Conservation (phyloP, 2,797 vertebrate genomes). For the Gastrophryne carolinensis region DNA sequence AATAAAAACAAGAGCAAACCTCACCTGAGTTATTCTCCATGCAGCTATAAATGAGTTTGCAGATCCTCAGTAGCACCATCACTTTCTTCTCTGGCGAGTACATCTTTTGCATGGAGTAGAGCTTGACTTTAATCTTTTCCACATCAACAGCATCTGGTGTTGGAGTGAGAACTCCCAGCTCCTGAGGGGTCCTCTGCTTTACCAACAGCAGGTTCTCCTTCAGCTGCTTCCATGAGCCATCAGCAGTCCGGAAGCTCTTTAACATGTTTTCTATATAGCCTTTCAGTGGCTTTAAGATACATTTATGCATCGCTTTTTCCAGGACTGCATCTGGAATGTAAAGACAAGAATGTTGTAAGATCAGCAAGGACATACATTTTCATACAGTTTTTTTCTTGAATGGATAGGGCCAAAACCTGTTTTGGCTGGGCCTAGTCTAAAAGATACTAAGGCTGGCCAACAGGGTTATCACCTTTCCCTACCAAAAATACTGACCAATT, state of each 20-base stretch:
- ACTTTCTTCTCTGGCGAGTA: slow-evolving; percentile 98
- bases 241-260: slow-evolving; percentile 83
- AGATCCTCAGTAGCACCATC: slow-evolving; percentile 86
- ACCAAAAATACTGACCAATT: no score
- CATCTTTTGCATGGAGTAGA: slow-evolving; percentile 91
- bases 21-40: slow-evolving; percentile 98
- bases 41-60: slow-evolving; percentile 95
- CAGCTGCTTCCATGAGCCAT: slow-evolving; percentile 86
- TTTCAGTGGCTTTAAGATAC: slow-evolving; percentile 92
- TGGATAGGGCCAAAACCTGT: no score
- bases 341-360: slow-evolving; percentile 50
- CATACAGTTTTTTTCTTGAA: no score
- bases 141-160: slow-evolving; percentile 85
- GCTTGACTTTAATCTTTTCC: slow-evolving; percentile 93
- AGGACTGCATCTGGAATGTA: slow-evolving; percentile 82
- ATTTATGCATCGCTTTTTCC: slow-evolving; percentile 98
- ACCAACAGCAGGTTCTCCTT: slow-evolving; percentile 90
- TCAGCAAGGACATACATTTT: no score
- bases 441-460: no score
- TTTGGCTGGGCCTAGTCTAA: no score
- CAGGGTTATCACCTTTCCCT: no score
- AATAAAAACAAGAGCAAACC: no score
- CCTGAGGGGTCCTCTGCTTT: slow-evolving; percentile 83
- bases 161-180: slow-evolving; percentile 87
- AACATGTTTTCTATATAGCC: slow-evolving; percentile 81